Evolutionary conservation across 1,140 invertebrate genomes (phyloP).

Genomic region (Brachionus calyciflorus): DNA sequence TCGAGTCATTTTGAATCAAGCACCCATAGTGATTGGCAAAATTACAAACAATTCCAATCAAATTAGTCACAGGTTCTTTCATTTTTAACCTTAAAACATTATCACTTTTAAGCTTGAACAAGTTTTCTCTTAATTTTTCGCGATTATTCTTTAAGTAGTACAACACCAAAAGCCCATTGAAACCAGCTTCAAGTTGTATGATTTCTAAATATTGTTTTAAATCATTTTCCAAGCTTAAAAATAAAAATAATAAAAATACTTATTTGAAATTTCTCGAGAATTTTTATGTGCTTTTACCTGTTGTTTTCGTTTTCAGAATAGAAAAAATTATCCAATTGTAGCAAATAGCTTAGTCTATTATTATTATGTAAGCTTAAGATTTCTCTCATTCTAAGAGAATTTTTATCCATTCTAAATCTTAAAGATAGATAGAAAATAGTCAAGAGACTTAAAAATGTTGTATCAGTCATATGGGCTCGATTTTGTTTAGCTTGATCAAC

Average conservation of each 20-base stretch:
- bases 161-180: not conserved
- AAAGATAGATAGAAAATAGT: constrained; percentile 3
- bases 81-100: not conserved
- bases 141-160: not conserved
- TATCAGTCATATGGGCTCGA: not conserved
- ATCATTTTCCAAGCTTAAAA: not conserved
- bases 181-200: not conserved
- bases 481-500: not conserved
- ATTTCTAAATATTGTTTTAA: not conserved
- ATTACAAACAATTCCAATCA: not conserved
- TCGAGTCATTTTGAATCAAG: not conserved
- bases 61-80: not conserved
- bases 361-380: not conserved
- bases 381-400: not conserved
- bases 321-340: not conserved
- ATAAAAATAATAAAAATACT: not conserved
- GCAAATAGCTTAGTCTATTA: not conserved
- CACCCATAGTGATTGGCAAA: not conserved
- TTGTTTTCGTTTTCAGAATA: not conserved
- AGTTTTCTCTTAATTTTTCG: not conserved
- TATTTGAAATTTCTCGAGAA: not conserved
- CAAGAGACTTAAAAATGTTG: not conserved
- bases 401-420: not conserved
- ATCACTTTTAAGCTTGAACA: not conserved
- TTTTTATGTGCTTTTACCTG: not conserved